Evolutionary conservation across 2,888 invertebrate genomes (phyloP).

Genomic region (Diarsia rubi): DNA sequence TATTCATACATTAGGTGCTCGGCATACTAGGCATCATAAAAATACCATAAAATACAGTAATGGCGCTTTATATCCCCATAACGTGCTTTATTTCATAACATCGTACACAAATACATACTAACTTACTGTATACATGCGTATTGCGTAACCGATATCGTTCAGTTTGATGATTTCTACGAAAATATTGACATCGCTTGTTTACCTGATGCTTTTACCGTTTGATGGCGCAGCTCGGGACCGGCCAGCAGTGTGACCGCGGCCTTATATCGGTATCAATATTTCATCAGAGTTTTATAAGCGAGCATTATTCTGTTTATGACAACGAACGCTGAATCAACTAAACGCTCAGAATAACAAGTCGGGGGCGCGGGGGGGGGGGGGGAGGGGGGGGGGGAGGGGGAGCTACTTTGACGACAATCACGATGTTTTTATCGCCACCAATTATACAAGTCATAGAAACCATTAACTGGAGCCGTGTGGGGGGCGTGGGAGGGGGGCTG

Average conservation of each 20-base stretch:
- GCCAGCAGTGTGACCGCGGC: background rate
- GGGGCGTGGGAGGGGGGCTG: background rate
- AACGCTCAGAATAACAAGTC: conserved; percentile 46
- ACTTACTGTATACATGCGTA: conserved; percentile 49
- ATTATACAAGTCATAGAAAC: conserved; percentile 55
- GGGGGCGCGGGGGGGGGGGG: conserved; percentile 14
- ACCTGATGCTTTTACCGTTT: conserved; percentile 35
- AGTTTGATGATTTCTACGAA: conserved; percentile 53
- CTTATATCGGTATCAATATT: conserved; percentile 45
- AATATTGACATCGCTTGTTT: conserved; percentile 49
- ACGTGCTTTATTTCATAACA: conserved; percentile 64
- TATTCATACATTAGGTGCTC: conserved; percentile 64
- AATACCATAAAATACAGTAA: conserved; percentile 64
- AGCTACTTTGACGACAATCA: conserved; percentile 32
- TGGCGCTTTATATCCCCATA: conserved; percentile 63
- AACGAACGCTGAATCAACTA: conserved; percentile 51
- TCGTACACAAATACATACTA: conserved; percentile 33
- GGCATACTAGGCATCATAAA: conserved; percentile 61
- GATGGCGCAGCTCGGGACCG: background rate
- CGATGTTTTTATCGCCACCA: conserved; percentile 55
- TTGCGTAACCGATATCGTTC: conserved; percentile 57
- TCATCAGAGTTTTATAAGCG: conserved; percentile 45
- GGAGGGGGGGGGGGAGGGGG: conserved; percentile 10
- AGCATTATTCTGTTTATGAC: conserved; percentile 56
- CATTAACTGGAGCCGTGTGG: conserved; percentile 24